phyloP scores from a whole-genome alignment of 2,113 vertebrate genomes.

The Callocephalon fimbriatum region DNA sequence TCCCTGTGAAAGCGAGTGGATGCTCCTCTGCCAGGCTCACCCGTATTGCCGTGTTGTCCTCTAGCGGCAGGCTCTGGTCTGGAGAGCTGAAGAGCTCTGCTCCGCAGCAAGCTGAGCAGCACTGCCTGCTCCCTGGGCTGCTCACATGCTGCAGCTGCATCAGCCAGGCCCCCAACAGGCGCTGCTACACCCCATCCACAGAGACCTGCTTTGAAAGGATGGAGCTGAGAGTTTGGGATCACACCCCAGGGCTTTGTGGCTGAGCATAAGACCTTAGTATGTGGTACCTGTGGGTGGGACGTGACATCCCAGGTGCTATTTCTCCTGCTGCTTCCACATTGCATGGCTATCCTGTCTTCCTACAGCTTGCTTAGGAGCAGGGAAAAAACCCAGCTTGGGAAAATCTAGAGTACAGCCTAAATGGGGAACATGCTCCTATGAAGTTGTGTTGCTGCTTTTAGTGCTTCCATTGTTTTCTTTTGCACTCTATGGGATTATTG shows the following conservation, averaged over 20 bases:
- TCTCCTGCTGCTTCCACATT: background rate
- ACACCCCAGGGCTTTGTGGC: fast-evolving
- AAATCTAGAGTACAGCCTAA: background rate
- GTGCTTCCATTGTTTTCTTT: too few relatives aligned
- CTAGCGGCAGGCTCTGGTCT: background rate
- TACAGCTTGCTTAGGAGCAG: background rate
- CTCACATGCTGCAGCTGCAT: fast-evolving
- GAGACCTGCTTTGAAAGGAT: fast-evolving
- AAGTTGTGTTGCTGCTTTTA: too few relatives aligned
- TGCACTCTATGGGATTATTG: too few relatives aligned
- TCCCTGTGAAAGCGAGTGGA: fast-evolving
- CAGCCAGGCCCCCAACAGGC: fast-evolving
- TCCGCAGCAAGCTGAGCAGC: background rate
- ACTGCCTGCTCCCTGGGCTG: fast-evolving
- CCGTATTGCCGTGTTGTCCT: slow-evolving; percentile 11
- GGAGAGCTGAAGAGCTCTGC: background rate
- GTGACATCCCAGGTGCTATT: background rate
- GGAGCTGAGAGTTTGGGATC: background rate
- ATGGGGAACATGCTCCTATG: background rate
- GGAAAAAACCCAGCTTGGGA: background rate
- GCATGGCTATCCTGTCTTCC: background rate
- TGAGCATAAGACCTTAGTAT: fast-evolving
- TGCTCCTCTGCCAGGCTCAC: background rate
- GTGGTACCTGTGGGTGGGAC: background rate
- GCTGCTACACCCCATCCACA: fast-evolving